These are phyloP conservation scores for Aleadryas rufinucha DNA, from an alignment of 2,113 vertebrate species.

Conservation along the genomic window DNA sequence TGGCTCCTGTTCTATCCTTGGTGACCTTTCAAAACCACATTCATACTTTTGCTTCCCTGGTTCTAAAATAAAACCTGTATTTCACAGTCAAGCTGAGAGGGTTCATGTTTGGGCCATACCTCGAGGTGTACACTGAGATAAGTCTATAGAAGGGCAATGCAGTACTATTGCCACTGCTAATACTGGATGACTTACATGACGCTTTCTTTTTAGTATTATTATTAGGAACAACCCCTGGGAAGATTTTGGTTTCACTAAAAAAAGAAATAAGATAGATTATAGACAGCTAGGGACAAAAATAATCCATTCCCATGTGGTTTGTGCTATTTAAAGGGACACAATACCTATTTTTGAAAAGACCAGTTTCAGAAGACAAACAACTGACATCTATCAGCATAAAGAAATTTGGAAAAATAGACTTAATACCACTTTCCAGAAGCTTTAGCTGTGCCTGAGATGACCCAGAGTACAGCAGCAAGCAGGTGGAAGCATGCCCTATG, in stretches of 20 bases:
- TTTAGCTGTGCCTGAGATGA: neutral
- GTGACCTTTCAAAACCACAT: constrained; percentile 13
- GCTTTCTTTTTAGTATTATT: constrained; percentile 27
- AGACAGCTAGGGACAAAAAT: constrained; percentile 47
- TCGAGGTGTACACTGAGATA: neutral
- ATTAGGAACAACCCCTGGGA: constrained; percentile 53
- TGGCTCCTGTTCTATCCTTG: neutral
- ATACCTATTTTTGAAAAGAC: constrained; percentile 17
- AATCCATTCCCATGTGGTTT: constrained; percentile 4
- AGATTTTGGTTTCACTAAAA: constrained; percentile 32
- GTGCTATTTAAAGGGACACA: constrained; percentile 38
- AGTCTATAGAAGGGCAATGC: neutral
- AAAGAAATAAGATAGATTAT: neutral
- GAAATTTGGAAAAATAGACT: neutral
- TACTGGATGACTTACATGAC: neutral
- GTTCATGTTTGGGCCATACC: neutral
- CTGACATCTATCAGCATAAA: neutral
- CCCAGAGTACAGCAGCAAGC: neutral
- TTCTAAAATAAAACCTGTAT: constrained; percentile 18
- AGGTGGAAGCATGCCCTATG: neutral
- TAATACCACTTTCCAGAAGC: neutral
- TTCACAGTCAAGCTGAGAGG: neutral
- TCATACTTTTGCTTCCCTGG: neutral
- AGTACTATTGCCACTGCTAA: neutral
- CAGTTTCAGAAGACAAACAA: constrained; percentile 1